Evolutionary conservation across 2,797 vertebrate species (phyloP), one percentile per base, ranked within the genome.

Genomic region (Tinamus major): DNA sequence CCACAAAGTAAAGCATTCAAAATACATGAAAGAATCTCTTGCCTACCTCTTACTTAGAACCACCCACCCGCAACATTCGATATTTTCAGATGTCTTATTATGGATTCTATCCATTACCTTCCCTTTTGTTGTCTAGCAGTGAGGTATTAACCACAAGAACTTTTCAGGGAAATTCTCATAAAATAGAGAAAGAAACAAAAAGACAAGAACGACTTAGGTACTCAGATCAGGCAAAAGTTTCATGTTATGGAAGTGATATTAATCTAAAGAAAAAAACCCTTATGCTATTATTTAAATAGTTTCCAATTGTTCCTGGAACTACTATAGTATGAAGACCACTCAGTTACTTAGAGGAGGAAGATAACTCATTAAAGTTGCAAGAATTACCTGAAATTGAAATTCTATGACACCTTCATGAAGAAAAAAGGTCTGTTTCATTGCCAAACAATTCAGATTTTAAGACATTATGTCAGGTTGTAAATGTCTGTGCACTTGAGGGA

Each of bases 361-460:
- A 86, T 97, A 96, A 79, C 87, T 97, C 89, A 48, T 97, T 97
- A 97, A 51, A 33, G 51, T 67, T 96, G 95, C 93, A 97, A 95
- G 92, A 98, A 98, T 97, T 98, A 98, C 94, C 89, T 97, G 96
- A 98, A 97, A 97, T 97, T 97, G 96, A 97, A 97, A 97, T 96
- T 95, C 96, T 96, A 94, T 98, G 97, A 98, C 97, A 97, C 97
- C 94, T 96, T 95, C 92, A 90, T 92, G 88, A 97, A 98, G 94
- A 90, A 97, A 90, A 92, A 95, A 92, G 95, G 87, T 97, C 97
- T 96, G 94, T 85, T 96, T 96, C 88, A 75, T 82, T 96, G 94
- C 86, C 86, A 97, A 96, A 96, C 91, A 93, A 97, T 96, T 96
- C 72, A 81, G 94, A 96, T 97, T 97, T 97, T 97, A 97, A 97